Conservation (phyloP, 2,113 vertebrate genomes). For the Hassar affinis region DNA sequence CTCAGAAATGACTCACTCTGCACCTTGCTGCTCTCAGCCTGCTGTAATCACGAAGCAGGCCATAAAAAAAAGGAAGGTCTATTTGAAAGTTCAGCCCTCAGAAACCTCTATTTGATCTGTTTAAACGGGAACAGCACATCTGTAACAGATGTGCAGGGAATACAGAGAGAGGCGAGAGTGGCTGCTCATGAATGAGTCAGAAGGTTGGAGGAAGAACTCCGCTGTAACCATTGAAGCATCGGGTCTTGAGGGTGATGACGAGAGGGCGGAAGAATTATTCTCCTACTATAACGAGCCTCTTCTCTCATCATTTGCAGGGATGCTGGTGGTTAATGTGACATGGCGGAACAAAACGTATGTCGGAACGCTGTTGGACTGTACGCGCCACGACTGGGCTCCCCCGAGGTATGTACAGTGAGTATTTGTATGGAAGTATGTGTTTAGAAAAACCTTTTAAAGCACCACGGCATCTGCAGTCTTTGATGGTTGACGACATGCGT, state of each 20-base stretch:
- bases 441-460: background rate
- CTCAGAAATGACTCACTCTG: conserved; percentile 54
- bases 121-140: conserved; percentile 42
- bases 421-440: background rate
- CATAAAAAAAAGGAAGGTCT: conserved; percentile 57
- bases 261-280: conserved; percentile 7
- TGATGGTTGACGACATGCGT: background rate
- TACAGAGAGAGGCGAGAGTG: conserved; percentile 43
- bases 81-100: conserved; percentile 52
- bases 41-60: conserved; percentile 53
- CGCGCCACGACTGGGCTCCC: conserved; percentile 96
- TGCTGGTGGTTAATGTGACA: conserved; percentile 98
- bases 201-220: conserved; percentile 33
- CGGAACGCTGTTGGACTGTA: conserved; percentile 94
- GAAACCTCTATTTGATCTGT: conserved; percentile 56
- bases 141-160: conserved; percentile 43
- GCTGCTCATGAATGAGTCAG: conserved; percentile 24
- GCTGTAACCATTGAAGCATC: conserved; percentile 23
- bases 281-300: conserved; percentile 7
- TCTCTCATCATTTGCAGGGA: conserved; percentile 75
- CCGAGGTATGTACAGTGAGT: conserved; percentile 79
- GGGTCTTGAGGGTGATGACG: conserved; percentile 13
- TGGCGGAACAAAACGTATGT: conserved; percentile 99
- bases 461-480: background rate
- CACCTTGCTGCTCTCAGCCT: conserved; percentile 47